Base-by-base conservation (phyloP, 2,888 invertebrate genomes). In the Andricus curvator region DNA sequence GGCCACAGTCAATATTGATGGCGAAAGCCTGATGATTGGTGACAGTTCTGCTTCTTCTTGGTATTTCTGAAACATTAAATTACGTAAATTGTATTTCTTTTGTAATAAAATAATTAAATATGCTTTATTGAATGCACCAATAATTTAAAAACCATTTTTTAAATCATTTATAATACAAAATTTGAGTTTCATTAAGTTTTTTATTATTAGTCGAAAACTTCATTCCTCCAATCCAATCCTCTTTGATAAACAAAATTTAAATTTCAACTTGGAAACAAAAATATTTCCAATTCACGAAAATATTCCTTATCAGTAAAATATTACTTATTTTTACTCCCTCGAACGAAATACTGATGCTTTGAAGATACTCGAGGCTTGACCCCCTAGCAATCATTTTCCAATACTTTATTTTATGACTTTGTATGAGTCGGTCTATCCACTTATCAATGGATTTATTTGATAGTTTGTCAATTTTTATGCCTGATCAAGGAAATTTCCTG, bases 1-100 rank as follows among this genome's bases (percentile, higher is more conserved):
- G 17, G 94, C 93, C 84, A 94, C 92, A 78, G 93, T 92, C 64
- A 93, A 90, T 77, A 94, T 90, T 56, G 94, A 93, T 15, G 94
- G 94, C 33, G 93, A 93, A 25, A 93, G 88, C 77, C 92, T 87
- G 70, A 90, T 87, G 44, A 88, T 88, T 70, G 87, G 87, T n/a
- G 88, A 88, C 78, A 86, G 81, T 84, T 87, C 86, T 76, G 81
- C 83, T 79, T 89, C 88, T 81, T 89, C 88, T 62, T 85, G 85
- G 9, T 84, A 85, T 82, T 84, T 87, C 89, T 90, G 85, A 33
- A 86, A 87, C 78, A 51, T 81, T 68, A 80, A 64, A 79, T 78
- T 76, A 6, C 48, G 56, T 13, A 62, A 25, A 29, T 29, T 25
- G 4, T 62, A 62, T 25, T 62, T 22, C 11, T 62, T 2, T 62